Conservation (phyloP, 2,888 invertebrate species). For the Rambutsinella grinnellia region DNA sequence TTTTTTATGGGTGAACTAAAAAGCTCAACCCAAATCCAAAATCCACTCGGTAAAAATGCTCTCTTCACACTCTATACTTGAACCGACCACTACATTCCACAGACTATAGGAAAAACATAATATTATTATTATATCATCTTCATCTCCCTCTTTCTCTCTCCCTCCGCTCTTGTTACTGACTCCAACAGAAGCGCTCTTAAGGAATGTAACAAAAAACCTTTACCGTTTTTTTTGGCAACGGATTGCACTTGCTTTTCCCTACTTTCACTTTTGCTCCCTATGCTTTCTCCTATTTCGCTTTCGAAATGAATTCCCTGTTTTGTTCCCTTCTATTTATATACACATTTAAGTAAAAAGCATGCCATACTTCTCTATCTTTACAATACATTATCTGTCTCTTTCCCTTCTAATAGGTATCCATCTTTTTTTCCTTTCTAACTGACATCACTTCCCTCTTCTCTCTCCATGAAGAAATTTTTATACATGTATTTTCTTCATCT, state of each 20-base stretch:
- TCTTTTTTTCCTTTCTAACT: conserved; percentile 18
- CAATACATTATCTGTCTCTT: conserved; percentile 28
- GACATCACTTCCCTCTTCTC: conserved; percentile 12
- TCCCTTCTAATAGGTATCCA: conserved; percentile 23
- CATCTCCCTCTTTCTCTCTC: conserved; percentile 10
- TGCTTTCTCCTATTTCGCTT: conserved; percentile 4
- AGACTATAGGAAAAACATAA: background rate
- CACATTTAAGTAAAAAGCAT: background rate
- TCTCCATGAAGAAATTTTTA: conserved; percentile 29
- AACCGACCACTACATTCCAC: background rate
- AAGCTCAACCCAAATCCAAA: background rate
- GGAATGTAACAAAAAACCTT: background rate
- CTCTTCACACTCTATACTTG: background rate
- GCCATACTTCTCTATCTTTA: background rate
- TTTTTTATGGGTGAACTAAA: background rate
- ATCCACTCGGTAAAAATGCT: background rate
- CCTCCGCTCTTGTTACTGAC: conserved; percentile 8
- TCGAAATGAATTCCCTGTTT: conserved; percentile 21
- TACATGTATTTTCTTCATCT: conserved; percentile 1
- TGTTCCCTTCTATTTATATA: background rate
- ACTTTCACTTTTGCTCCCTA: background rate
- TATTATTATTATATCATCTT: background rate
- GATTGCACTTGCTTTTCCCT: conserved; percentile 19
- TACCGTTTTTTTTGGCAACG: conserved; percentile 40
- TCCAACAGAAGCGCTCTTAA: background rate